phyloP scores from a whole-genome alignment of 2,888 invertebrate genomes.

The Hermodice carunculata region DNA sequence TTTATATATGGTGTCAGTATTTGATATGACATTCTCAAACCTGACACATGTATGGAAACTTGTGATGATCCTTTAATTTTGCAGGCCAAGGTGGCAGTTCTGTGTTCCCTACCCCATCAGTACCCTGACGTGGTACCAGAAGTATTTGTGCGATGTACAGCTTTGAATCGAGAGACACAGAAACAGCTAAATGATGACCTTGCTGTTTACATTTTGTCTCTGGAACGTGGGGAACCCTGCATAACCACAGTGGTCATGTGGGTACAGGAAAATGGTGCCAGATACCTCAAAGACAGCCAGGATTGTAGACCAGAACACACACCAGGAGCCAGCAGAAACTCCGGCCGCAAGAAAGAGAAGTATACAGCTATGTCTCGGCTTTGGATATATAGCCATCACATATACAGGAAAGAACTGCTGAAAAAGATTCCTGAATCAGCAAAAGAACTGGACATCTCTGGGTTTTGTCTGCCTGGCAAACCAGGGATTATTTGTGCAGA shows the following conservation, averaged over 20 bases:
- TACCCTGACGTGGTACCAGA: conserved; percentile 80
- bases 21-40: no score
- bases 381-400: conserved; percentile 95
- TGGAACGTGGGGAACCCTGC: conserved; percentile 78
- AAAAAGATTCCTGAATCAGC: conserved; percentile 82
- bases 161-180: conserved; percentile 77
- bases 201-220: conserved; percentile 70
- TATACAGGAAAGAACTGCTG: conserved; percentile 88
- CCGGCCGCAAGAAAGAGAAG: conserved; percentile 7
- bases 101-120: conserved; percentile 78
- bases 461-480: conserved; percentile 90
- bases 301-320: background rate
- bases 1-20: no score
- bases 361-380: conserved; percentile 71
- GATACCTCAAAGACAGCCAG: background rate
- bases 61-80: background rate
- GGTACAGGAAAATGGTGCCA: conserved; percentile 75
- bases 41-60: background rate
- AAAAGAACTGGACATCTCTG: conserved; percentile 80
- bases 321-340: background rate
- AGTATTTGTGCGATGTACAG: conserved; percentile 78
- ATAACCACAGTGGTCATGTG: conserved; percentile 82
- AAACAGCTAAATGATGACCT: conserved; percentile 77
- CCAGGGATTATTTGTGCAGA: conserved; percentile 95
- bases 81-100: conserved; percentile 11